Evolutionary conservation across 2,797 vertebrate species (phyloP), one percentile per base, ranked within the genome.

Genomic region (Ambastaia sidthimunki): DNA sequence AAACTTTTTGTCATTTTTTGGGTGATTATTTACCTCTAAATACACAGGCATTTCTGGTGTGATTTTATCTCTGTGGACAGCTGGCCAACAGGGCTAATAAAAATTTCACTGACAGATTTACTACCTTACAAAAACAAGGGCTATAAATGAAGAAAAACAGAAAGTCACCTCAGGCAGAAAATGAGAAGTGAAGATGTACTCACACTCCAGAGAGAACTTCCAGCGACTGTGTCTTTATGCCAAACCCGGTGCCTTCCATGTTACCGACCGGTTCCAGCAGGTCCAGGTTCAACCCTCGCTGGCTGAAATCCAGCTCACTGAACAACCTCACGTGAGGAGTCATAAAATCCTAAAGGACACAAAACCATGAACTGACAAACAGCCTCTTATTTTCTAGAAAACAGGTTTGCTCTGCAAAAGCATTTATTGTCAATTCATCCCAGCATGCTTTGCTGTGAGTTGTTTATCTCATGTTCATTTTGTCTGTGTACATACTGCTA

Each of bases 171-270:
- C 11, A 54, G 59, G 28, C 18, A 71, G 12, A 3, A 50, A 16
- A 50, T 16, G 7, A 50, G 10, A 9, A 50, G n/a, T 48, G 71
- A 41, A 13, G 37, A 48, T 54, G 18, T 44, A 96, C 98, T 96
- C 93, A 99, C 98, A 97, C 94, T 89, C 97, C 97, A 83, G 92
- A 92, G 47, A 93, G 86, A 13, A 99, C 94, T 1, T 94, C 88
- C 85, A 94, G 89, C 0, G 98, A 99, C 85, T 96, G 95, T 41
- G 95, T 96, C 90, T 94, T 97, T 74, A 86, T 73, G 1, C 96
- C 94, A 1, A 94, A 96, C 78, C 92, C 92, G 0, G 95, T 91
- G 16, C 93, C 94, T 65, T 95, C 96, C 91, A 97, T 93, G 91
- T 91, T 92, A 70, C 93, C 80, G 81, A 98, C 90, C 2, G 96